Evolutionary conservation across 2,888 invertebrate species (phyloP).

Genomic region (Elegia similella): DNA sequence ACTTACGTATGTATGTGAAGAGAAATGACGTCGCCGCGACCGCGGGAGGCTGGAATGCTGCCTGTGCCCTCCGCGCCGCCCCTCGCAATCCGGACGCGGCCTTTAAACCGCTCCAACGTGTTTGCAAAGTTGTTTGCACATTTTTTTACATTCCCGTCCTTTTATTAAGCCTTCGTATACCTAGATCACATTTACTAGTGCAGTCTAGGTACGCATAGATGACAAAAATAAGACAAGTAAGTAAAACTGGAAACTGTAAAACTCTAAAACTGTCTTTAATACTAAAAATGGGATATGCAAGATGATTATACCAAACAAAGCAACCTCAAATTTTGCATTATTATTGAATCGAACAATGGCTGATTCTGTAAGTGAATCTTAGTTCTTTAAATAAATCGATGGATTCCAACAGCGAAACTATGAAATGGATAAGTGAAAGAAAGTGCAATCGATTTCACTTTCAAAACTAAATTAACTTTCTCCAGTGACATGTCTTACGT

Average conservation of each 20-base stretch:
- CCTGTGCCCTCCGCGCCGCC: conserved; percentile 64
- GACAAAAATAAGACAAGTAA: not conserved
- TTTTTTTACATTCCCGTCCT: conserved; percentile 78
- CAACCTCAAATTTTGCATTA: not conserved
- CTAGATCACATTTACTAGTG: conserved; percentile 25
- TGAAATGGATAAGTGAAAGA: conserved; percentile 77
- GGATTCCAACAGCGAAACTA: conserved; percentile 54
- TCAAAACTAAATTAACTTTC: conserved; percentile 82
- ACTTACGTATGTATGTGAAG: conserved; percentile 39
- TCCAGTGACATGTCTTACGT: conserved; percentile 79
- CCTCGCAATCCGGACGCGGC: conserved; percentile 79
- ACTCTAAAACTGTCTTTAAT: not conserved
- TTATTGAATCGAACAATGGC: conserved; percentile 17
- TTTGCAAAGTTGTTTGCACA: conserved; percentile 80
- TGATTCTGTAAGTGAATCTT: conserved; percentile 22
- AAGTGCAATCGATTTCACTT: conserved; percentile 81
- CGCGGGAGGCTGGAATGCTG: conserved; percentile 74
- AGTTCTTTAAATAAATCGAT: conserved; percentile 45
- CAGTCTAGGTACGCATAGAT: conserved; percentile 4
- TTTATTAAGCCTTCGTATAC: conserved; percentile 64
- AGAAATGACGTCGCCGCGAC: conserved; percentile 62
- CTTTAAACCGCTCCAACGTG: conserved; percentile 80
- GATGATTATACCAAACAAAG: not conserved
- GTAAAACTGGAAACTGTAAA: too few relatives aligned
- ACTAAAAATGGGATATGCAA: not conserved